Evolutionary conservation across 2,797 vertebrate genomes (phyloP).

Genomic region (Manis pentadactyla): DNA sequence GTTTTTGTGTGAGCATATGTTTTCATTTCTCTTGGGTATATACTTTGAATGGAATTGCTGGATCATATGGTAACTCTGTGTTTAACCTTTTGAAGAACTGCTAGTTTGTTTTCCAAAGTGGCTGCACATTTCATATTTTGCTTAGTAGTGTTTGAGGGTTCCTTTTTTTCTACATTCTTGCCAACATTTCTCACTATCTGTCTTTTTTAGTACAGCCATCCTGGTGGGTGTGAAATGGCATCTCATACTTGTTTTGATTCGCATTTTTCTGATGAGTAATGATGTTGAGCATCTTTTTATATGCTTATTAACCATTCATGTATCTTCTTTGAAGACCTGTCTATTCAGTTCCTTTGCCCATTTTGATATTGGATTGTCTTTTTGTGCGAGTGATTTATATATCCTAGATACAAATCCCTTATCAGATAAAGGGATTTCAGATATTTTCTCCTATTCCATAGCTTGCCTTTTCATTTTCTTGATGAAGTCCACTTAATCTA

Average conservation of each 20-base stretch:
- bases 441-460: neutral
- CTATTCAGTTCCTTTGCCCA: neutral
- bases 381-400: neutral
- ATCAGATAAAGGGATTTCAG: neutral
- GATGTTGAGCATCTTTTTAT: neutral
- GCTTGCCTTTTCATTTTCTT: neutral
- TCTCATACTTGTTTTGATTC: neutral
- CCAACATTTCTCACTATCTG: neutral
- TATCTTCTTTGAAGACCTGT: neutral
- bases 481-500: neutral
- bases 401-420: neutral
- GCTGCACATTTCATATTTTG: neutral
- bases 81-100: neutral
- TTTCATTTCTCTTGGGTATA: slow-evolving; percentile 18
- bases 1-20: neutral
- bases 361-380: neutral
- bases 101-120: neutral
- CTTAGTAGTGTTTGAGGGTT: neutral
- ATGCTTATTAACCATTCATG: neutral
- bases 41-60: neutral
- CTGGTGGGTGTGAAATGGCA: neutral
- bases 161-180: neutral
- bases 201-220: neutral
- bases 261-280: neutral
- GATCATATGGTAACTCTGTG: neutral